Evolutionary conservation across 2,113 vertebrate genomes (phyloP), one percentile per base, ranked within the genome.

Genomic region (Camelus dromedarius): DNA sequence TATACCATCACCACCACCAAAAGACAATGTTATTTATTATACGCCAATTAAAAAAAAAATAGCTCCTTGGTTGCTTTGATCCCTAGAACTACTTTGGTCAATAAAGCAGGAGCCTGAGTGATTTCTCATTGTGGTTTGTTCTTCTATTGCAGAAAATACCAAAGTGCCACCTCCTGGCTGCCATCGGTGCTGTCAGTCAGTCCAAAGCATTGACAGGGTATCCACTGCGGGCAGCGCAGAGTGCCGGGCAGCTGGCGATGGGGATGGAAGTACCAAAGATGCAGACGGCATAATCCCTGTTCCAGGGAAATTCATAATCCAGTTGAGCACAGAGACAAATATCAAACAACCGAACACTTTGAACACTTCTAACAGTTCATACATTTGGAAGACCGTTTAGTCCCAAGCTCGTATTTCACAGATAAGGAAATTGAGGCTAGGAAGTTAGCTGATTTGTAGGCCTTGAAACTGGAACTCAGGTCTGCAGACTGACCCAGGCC

Each of bases 151-250:
- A 95, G 75, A 80, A 93, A 97, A 97, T 54, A 90, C 86, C 50
- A 24, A 96, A 94, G 89, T 93, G 91, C 56, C 92, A 77, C 52
- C 93, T 89, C 90, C 89, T 93, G 92, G 76, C 48, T n/a, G 8
- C 73, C 88, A 76, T 38, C 52, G 81, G 83, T 35, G 84, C 50
- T 58, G 46, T 92, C 72, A 60, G 5, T 26, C 35, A 67, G 92
- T 66, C 9, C 20, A 70, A 19, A 28, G 58, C 16, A 24, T 0
- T 6, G 70, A 66, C 60, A 73, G 56, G 91, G 75, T 0, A 11
- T 8, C 54, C n/a, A 5, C 46, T 48, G 70, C 19, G 38, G 75
- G 7, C 66, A 46, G 42, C 2, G 60, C 54, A 60, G 35, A 80
- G 15, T 52, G 46, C 58, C 42, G 35, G 38, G 79, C 72, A 18